Evolutionary conservation across 2,113 vertebrate genomes (phyloP), one percentile per base, ranked within the genome.

Genomic region (Phaetusa simplex): DNA sequence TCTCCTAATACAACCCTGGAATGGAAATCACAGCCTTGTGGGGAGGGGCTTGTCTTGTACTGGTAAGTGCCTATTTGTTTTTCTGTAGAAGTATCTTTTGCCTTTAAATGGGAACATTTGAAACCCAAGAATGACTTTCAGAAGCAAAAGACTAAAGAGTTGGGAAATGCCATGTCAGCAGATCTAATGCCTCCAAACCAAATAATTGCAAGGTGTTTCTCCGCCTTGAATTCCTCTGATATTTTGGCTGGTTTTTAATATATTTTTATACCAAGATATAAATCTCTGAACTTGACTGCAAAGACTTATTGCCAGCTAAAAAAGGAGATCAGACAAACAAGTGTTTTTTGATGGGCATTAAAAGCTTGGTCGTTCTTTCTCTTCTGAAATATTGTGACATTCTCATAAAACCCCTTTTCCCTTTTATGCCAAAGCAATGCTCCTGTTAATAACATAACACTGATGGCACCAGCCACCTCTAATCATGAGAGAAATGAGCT

Each of bases 131-230:
- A 77, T 58, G 42, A 79, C 74, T 94, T 96, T 86, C 66, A 82
- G 86, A 93, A 87, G 43, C 34, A 88, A 85, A 94, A 89, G 58
- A 40, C 80, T 77, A 50, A 92, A 66, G 52, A 62, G 32, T 32
- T 62, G 45, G 55, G 78, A 94, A 97, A 67, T 2, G 30, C 66
- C 19, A 8, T 52, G 34, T 94, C 92, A 95, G 96, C 74, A 95
- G 65, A 88, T 89, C 64, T 66, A 70, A 29, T 91, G 30, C 55
- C 59, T 94, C 87, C 52, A 90, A 91, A 94, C 64, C 40, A 92
- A 95, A 81, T 93, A 96, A 71, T 96, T 96, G 50, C 74, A 95
- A 95, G 93, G 81, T 96, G n/a, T 80, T 97, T 83, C 45, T 80
- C 65, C 86, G 21, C 34, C 23, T 88, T 87, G 56, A 96, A 90